A percentile compares a stretch with the other conserved stretches of the same genome.
These are phyloP conservation scores for Zhuqinia jingwanae DNA, from an alignment of 2,888 invertebrate genomes.

Conservation along the genomic window DNA sequence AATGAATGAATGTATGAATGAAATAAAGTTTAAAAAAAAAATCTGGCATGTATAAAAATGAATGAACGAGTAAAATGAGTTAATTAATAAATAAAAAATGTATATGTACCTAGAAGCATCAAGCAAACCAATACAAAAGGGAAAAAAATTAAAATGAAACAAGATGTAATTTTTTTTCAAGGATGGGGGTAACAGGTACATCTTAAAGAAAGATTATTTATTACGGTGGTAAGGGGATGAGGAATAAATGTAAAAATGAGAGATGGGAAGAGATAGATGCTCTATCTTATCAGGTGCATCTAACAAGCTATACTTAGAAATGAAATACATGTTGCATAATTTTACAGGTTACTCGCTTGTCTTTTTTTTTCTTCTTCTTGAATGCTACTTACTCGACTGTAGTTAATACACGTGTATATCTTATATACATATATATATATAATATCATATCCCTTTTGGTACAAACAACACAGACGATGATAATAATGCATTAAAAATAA, in stretches of 20 bases:
- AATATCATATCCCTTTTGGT: not conserved
- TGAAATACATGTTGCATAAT: constrained; percentile 48
- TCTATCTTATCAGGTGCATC: constrained; percentile 23
- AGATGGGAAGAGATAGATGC: not conserved
- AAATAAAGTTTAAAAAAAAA: no score
- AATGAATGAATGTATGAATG: constrained; percentile 32
- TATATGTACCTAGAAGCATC: not conserved
- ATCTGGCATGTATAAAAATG: no score
- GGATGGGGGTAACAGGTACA: constrained; percentile 52
- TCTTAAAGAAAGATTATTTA: constrained; percentile 20
- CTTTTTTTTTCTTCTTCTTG: not conserved
- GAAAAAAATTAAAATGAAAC: not conserved
- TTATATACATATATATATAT: not conserved
- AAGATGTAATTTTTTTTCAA: constrained; percentile 8
- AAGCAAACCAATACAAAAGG: not conserved
- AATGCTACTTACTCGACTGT: not conserved
- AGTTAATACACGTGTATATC: not conserved
- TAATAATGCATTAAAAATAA: not conserved
- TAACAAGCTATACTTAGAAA: constrained; percentile 36
- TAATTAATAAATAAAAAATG: not conserved
- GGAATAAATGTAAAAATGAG: not conserved
- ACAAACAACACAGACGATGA: not conserved
- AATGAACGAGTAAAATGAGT: constrained; percentile 24
- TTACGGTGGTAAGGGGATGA: constrained; percentile 18
- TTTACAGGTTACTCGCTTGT: constrained; percentile 38